Percentiles rank a stretch among this genome's conserved stretches.
Conservation (phyloP, 2,797 vertebrate genomes). For the Paratrypauchen microcephalus region DNA sequence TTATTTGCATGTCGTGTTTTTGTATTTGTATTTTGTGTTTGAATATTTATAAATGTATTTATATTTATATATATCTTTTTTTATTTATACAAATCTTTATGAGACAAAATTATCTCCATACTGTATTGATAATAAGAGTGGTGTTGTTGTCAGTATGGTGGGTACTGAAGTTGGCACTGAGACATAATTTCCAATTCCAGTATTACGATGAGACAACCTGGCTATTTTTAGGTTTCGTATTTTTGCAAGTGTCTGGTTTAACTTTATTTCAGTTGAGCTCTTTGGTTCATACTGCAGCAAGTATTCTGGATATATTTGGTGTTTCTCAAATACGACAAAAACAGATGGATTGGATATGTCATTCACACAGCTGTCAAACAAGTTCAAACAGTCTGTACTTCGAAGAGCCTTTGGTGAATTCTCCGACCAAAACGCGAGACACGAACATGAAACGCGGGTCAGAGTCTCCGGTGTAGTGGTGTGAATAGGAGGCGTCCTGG, state of each 20-base stretch:
- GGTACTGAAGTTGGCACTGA: background rate
- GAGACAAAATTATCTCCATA: too few relatives aligned
- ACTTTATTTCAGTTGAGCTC: accelerated
- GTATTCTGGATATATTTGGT: conserved; percentile 80
- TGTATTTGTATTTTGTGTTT: too few relatives aligned
- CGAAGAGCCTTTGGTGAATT: conserved; percentile 77
- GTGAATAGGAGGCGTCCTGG: conserved; percentile 87
- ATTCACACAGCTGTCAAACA: conserved; percentile 79
- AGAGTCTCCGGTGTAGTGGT: conserved; percentile 77
- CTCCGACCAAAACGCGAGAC: conserved; percentile 86
- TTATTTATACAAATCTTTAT: too few relatives aligned
- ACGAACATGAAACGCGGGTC: conserved; percentile 82
- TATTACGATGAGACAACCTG: background rate
- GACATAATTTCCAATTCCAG: background rate
- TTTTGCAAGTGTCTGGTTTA: accelerated
- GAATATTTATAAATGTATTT: too few relatives aligned
- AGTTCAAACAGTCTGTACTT: conserved; percentile 60
- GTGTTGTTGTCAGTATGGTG: background rate
- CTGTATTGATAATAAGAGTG: background rate
- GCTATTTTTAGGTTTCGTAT: background rate
- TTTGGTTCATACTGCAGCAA: conserved; percentile 64
- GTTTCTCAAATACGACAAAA: conserved; percentile 76
- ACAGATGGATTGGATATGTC: conserved; percentile 64
- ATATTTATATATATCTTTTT: too few relatives aligned
- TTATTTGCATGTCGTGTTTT: too few relatives aligned